phyloP scores from a whole-genome alignment of 2,888 invertebrate genomes.

The Odontocolon sp. region DNA sequence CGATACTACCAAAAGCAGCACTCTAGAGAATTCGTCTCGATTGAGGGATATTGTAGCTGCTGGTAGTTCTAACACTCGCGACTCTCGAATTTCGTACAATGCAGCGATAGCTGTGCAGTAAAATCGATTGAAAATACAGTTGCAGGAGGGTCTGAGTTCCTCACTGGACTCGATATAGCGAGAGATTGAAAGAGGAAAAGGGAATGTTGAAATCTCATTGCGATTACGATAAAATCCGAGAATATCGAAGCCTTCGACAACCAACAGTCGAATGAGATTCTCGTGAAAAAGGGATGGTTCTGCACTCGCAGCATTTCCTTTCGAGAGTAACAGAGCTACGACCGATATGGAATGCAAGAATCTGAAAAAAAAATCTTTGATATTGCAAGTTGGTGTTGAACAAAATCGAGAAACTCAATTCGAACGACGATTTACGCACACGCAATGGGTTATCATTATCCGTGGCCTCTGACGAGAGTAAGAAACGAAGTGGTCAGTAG shows the following conservation, averaged over 20 bases:
- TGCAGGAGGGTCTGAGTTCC: background rate
- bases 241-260: background rate
- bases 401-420: constrained; percentile 40
- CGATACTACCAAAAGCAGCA: background rate
- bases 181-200: constrained; percentile 1
- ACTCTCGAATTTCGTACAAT: background rate
- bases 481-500: background rate
- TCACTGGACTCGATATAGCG: background rate
- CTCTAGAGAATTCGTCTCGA: constrained; percentile 21
- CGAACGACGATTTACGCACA: constrained; percentile 54
- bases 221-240: background rate
- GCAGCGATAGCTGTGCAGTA: background rate
- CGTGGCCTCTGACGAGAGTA: constrained; percentile 49
- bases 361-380: background rate
- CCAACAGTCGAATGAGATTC: background rate
- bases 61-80: background rate
- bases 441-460: constrained; percentile 67
- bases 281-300: background rate
- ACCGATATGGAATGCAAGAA: background rate
- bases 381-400: background rate
- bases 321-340: no score
- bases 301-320: no score
- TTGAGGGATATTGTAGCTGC: constrained; percentile 7
- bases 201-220: background rate
- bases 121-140: constrained; percentile 16